Evolutionary conservation across 1,140 invertebrate genomes (phyloP), one percentile per base, ranked within the genome.

Genomic region (Antheraea pernyi): DNA sequence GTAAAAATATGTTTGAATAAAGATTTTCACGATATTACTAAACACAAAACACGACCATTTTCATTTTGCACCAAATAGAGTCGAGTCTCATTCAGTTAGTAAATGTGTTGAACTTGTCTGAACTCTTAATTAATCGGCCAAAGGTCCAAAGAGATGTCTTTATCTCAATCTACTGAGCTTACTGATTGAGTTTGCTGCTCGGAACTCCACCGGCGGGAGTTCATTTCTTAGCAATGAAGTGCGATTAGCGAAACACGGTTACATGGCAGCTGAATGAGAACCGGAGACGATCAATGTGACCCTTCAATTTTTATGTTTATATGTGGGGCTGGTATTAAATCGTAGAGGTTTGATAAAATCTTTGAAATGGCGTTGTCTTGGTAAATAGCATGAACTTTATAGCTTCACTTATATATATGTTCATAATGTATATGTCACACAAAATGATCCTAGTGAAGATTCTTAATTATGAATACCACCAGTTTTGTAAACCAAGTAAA

Each of bases 51-150:
- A 53, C 10, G 1, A 2, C 16, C 46, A 53, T 2, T 53, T 53
- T 53, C 5, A 53, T 53, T 53, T 13, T 53, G 46, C 46, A 16
- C 13, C 46, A 42, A 42, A 42, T 42, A 42, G 13, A 53, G 16
- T 6, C 13, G 16, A 53, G 16, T 53, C 46, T 53, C 46, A 53
- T 53, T 53, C 16, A 53, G 16, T 53, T 53, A 53, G 46, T 53
- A 16, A 53, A 16, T 16, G 46, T 13, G 46, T 53, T 53, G 46
- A 53, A 53, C 46, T 53, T 53, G 0, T 53, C 16, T 53, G 46
- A 53, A 53, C 46, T 65, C 18, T 19, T 65, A 65, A 65, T 65
- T 65, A 65, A 65, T 46, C 64, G 64, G 42, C 22, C 64, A 65
- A 65, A 65, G 39, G 64, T 46, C 18, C 39, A 19, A 60, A 7